These are phyloP conservation scores for Brachystomella parvula DNA, from an alignment of 1,140 invertebrate species.

Conservation along the genomic window DNA sequence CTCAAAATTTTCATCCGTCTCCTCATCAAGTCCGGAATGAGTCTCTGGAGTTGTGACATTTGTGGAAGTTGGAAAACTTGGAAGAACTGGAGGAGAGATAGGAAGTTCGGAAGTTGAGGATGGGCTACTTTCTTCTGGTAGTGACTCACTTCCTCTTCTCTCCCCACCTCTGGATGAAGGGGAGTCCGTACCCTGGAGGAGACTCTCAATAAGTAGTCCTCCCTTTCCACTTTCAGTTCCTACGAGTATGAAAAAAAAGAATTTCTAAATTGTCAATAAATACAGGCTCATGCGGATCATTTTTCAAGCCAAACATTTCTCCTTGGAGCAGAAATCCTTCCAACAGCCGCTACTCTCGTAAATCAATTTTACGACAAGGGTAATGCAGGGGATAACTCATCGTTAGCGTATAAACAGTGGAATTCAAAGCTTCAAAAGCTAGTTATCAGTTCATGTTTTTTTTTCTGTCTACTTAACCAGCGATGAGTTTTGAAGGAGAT, in stretches of 20 bases:
- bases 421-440: too few species aligned
- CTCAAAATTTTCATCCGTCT: constrained; percentile 25
- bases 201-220: background rate
- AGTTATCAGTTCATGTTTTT: background rate
- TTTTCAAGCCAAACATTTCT: background rate
- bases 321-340: background rate
- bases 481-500: too few species aligned
- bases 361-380: constrained; percentile 2
- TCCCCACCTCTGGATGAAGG: background rate
- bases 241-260: background rate
- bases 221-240: background rate
- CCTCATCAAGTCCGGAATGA: constrained; percentile 11
- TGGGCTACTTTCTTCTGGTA: background rate
- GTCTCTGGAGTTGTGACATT: background rate
- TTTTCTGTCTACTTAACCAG: background rate
- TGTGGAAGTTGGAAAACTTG: background rate
- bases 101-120: background rate
- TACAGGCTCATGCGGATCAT: too few species aligned
- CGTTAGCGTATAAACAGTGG: background rate
- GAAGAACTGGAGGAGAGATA: background rate
- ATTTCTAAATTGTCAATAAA: background rate
- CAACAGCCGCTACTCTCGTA: background rate
- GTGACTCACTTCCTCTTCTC: background rate
- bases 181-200: too few species aligned
- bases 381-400: background rate